Evolutionary conservation across 2,888 invertebrate genomes (phyloP).

Genomic region (Aleiodes testaceus): DNA sequence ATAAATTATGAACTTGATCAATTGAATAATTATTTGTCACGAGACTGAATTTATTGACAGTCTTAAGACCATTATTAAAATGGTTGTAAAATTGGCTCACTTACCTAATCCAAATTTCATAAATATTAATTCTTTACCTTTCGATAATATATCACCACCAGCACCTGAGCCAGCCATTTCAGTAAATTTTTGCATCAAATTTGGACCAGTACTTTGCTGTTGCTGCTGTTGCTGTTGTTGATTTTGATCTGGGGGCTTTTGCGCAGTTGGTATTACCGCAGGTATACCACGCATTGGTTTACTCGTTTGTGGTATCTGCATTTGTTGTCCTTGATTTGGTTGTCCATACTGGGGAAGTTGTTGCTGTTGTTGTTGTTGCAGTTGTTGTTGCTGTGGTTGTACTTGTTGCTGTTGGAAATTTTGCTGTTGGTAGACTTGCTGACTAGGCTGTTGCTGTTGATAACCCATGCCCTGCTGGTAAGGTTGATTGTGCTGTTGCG

Average conservation of each 20-base stretch:
- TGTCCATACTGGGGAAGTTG: slow-evolving; percentile 67
- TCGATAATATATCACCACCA: slow-evolving; percentile 91
- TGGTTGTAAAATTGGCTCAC: slow-evolving; percentile 59
- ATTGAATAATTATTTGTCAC: slow-evolving; percentile 38
- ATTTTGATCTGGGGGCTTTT: slow-evolving; percentile 66
- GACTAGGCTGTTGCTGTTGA: slow-evolving; percentile 56
- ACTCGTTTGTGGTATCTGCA: slow-evolving; percentile 63
- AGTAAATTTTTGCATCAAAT: slow-evolving; percentile 91
- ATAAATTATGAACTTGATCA: background rate
- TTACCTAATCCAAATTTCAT: slow-evolving; percentile 92
- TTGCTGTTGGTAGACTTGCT: slow-evolving; percentile 60
- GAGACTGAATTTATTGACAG: slow-evolving; percentile 21
- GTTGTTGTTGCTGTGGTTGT: slow-evolving; percentile 62
- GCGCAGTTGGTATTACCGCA: slow-evolving; percentile 73
- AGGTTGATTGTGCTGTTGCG: slow-evolving; percentile 52
- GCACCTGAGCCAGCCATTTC: slow-evolving; percentile 87
- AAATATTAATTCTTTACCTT: slow-evolving; percentile 94
- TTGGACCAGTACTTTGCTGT: slow-evolving; percentile 76
- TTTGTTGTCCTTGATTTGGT: slow-evolving; percentile 61
- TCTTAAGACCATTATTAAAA: slow-evolving; percentile 26
- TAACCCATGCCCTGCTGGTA: slow-evolving; percentile 55
- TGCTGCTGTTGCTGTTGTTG: slow-evolving; percentile 73
- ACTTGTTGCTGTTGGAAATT: slow-evolving; percentile 64
- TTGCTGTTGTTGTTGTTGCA: slow-evolving; percentile 64
- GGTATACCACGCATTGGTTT: slow-evolving; percentile 74